Conservation (phyloP, 2,113 vertebrate genomes). For the Tachuris rubrigastra region DNA sequence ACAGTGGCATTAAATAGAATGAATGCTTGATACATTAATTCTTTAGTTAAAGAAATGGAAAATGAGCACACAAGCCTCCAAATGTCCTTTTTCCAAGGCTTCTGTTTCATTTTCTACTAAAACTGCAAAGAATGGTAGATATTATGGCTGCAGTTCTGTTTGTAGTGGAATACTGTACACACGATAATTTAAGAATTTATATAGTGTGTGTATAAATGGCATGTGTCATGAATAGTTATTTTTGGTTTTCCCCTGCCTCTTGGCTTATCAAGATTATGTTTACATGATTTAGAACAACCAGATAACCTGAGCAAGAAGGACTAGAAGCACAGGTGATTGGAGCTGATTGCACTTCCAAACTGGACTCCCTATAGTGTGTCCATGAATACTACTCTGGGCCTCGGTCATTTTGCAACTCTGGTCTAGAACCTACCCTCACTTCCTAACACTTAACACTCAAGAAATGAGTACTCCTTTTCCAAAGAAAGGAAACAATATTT, state of each 20-base stretch:
- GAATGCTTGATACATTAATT: background rate
- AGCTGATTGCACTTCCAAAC: background rate
- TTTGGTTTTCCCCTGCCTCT: background rate
- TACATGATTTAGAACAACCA: background rate
- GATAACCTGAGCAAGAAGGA: background rate
- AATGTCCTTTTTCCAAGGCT: background rate
- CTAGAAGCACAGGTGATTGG: background rate
- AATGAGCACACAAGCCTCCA: background rate
- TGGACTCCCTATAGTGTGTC: background rate
- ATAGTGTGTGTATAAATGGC: background rate
- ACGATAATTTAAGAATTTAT: background rate
- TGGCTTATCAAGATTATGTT: background rate
- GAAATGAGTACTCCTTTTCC: constrained; percentile 30
- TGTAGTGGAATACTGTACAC: background rate
- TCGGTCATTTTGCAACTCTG: background rate
- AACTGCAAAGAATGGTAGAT: background rate
- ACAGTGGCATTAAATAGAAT: background rate
- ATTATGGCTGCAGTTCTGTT: background rate
- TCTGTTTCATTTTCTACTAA: background rate
- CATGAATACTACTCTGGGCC: background rate
- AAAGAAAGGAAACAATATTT: background rate
- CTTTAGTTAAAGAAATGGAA: background rate
- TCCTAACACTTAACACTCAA: background rate
- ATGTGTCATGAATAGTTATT: background rate
- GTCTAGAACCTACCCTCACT: background rate